These are phyloP conservation scores for Polia nebulosa DNA, from an alignment of 2,888 invertebrate genomes.

Conservation along the genomic window DNA sequence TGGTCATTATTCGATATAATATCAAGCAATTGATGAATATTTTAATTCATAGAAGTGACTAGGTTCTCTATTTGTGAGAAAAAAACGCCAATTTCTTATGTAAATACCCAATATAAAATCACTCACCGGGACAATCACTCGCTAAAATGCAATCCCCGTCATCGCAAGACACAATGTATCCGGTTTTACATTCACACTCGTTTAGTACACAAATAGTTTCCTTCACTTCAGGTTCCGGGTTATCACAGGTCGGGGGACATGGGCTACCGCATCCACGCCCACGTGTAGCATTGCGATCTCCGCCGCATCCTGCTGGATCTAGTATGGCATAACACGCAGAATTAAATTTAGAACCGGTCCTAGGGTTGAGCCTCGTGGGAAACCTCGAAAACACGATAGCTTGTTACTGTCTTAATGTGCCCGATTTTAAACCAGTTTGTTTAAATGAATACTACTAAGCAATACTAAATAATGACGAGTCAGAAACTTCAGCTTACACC, in stretches of 20 bases:
- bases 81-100: too few species aligned
- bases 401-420: neutral
- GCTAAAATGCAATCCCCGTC: conserved; percentile 65
- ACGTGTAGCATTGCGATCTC: conserved; percentile 70
- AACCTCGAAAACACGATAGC: neutral
- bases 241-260: conserved; percentile 66
- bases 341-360: neutral
- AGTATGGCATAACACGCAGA: neutral
- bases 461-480: neutral
- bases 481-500: neutral
- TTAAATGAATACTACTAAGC: neutral
- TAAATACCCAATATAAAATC: too few species aligned
- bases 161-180: conserved; percentile 61
- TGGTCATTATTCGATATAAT: too few species aligned
- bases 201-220: conserved; percentile 39
- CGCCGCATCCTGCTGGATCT: conserved; percentile 61
- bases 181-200: conserved; percentile 71
- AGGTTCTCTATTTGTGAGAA: too few species aligned
- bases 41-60: too few species aligned
- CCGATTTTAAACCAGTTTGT: neutral
- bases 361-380: neutral
- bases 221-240: conserved; percentile 44
- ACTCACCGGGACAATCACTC: conserved; percentile 62
- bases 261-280: conserved; percentile 58
- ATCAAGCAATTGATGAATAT: too few species aligned